phyloP scores from a whole-genome alignment of 2,113 vertebrate species.

The Grammomys surdaster region DNA sequence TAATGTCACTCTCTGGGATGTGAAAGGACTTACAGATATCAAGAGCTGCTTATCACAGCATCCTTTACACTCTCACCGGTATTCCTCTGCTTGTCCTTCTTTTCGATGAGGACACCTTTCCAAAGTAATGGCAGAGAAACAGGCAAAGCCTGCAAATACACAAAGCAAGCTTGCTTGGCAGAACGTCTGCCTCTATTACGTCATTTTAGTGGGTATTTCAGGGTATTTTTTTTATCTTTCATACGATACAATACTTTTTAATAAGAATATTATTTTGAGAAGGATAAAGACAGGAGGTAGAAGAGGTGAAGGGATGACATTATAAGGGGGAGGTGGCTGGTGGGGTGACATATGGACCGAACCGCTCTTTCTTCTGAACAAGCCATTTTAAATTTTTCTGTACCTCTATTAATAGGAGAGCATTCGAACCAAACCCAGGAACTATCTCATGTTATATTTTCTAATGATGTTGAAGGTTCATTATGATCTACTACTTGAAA shows the following conservation, averaged over 20 bases:
- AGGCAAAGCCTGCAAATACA: neutral
- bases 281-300: neutral
- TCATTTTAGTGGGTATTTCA: neutral
- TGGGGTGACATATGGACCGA: neutral
- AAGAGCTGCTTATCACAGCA: neutral
- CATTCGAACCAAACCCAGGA: neutral
- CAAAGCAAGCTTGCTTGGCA: neutral
- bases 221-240: neutral
- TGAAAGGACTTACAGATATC: neutral
- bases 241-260: neutral
- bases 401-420: neutral
- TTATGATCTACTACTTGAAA: slow-evolving; percentile 8
- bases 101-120: neutral
- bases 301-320: neutral
- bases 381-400: neutral
- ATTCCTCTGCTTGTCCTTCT: neutral
- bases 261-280: neutral
- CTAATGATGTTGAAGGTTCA: neutral
- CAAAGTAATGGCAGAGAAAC: slow-evolving; percentile 17
- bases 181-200: neutral
- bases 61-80: too few species aligned
- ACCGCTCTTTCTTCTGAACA: slow-evolving; percentile 13
- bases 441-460: neutral
- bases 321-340: neutral
- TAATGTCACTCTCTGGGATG: too few species aligned